These are phyloP conservation scores for Asteroscopus sphinx DNA, from an alignment of 2,888 invertebrate genomes.

Conservation along the genomic window DNA sequence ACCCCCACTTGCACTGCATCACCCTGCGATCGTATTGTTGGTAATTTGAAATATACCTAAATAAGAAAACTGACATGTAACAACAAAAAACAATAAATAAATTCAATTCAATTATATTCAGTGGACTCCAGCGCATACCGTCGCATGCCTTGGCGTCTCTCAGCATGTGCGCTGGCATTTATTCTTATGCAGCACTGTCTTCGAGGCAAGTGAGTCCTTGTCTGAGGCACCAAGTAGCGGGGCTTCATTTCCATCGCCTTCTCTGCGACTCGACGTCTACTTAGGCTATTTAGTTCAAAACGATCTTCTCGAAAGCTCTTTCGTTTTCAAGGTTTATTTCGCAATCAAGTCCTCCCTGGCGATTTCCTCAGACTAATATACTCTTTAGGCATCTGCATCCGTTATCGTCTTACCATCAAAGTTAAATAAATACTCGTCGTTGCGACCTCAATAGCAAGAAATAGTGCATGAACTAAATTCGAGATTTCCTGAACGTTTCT, in stretches of 20 bases:
- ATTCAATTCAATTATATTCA: too few relatives aligned
- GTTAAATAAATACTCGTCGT: conserved; percentile 33
- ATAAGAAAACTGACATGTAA: too few relatives aligned
- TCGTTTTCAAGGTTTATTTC: conserved; percentile 69
- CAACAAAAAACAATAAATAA: too few relatives aligned
- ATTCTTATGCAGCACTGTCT: conserved; percentile 18
- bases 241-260: conserved; percentile 56
- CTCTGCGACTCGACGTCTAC: conserved; percentile 53
- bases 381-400: conserved; percentile 41
- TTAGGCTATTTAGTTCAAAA: conserved; percentile 65
- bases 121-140: too few relatives aligned
- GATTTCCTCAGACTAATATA: conserved; percentile 50
- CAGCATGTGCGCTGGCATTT: too few relatives aligned
- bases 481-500: conserved; percentile 20
- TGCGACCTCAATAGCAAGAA: conserved; percentile 3
- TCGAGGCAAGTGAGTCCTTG: conserved; percentile 24
- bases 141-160: too few relatives aligned
- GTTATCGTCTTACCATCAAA: conserved; percentile 29
- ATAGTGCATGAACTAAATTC: conserved; percentile 13
- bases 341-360: conserved; percentile 67
- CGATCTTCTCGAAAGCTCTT: conserved; percentile 64
- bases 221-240: conserved; percentile 21
- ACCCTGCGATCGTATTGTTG: too few relatives aligned
- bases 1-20: too few relatives aligned
- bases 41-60: too few relatives aligned